These are phyloP conservation scores for Drosophila gaucha DNA, from an alignment of 2,888 invertebrate genomes.

Conservation along the genomic window DNA sequence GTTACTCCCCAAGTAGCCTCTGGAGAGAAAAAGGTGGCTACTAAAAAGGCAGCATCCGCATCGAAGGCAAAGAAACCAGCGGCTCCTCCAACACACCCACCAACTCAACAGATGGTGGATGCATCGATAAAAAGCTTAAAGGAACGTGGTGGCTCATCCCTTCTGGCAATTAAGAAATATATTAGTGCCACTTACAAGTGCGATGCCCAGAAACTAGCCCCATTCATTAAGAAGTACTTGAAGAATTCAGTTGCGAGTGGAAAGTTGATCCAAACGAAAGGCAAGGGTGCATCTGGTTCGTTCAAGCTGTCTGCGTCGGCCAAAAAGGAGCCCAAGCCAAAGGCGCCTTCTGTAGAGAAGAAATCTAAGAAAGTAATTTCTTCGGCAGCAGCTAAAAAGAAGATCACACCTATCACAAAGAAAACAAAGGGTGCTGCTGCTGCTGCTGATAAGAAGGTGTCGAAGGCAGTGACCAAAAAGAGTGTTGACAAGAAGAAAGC, in stretches of 20 bases:
- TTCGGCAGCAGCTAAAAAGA: conserved; percentile 14
- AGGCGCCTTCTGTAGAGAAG: conserved; percentile 34
- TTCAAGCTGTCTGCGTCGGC: conserved; percentile 56
- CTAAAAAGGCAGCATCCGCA: conserved; percentile 32
- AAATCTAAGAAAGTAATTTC: conserved; percentile 31
- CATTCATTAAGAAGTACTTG: conserved; percentile 87
- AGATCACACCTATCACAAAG: conserved; percentile 19
- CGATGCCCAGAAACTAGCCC: conserved; percentile 65
- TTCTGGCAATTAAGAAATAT: conserved; percentile 57
- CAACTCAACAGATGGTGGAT: conserved; percentile 57
- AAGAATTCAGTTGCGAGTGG: conserved; percentile 86
- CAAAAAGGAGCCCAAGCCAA: conserved; percentile 49
- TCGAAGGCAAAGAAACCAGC: conserved; percentile 31
- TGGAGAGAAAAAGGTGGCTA: conserved; percentile 36
- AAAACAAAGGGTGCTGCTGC: conserved; percentile 21
- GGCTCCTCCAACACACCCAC: conserved; percentile 37
- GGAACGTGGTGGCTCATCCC: conserved; percentile 59
- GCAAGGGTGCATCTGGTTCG: conserved; percentile 63
- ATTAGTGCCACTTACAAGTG: conserved; percentile 56
- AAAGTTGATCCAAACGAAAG: conserved; percentile 78
- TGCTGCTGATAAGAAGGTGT: conserved; percentile 33
- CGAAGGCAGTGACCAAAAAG: conserved; percentile 40
- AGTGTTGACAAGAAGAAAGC: conserved; percentile 45
- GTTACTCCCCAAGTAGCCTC: conserved; percentile 34
- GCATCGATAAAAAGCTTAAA: conserved; percentile 50